Conservation (phyloP, 2,113 vertebrate species). For the Myotis davidii region DNA sequence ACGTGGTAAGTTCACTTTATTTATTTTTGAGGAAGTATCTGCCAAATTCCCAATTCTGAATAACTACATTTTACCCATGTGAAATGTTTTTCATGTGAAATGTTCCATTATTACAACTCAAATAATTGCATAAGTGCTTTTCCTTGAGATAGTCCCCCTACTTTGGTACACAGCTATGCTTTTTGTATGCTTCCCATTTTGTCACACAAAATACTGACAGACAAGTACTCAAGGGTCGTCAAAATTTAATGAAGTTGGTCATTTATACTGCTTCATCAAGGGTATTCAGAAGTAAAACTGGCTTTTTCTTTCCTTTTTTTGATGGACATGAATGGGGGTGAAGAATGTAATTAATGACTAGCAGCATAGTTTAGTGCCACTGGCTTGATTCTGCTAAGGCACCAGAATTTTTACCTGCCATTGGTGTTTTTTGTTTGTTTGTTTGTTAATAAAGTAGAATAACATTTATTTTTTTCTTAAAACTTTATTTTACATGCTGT, state of each 20-base stretch:
- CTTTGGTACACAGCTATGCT: not conserved
- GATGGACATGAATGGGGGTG: not conserved
- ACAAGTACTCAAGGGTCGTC: not conserved
- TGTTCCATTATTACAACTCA: not conserved
- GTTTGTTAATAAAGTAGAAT: conserved; percentile 47
- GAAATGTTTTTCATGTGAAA: conserved; percentile 3
- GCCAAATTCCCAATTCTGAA: not conserved
- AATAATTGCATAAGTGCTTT: not conserved
- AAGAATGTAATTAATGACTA: not conserved
- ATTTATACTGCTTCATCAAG: not conserved
- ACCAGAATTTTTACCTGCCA: not conserved
- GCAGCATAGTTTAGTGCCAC: fast-evolving
- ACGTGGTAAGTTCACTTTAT: not conserved
- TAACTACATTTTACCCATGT: not conserved
- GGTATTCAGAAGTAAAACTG: not conserved
- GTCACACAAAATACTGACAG: not conserved
- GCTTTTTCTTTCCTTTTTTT: not conserved
- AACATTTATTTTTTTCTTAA: conserved; percentile 51
- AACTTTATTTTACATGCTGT: conserved; percentile 65
- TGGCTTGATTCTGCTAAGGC: not conserved
- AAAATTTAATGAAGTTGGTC: not conserved
- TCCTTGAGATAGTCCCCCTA: not conserved
- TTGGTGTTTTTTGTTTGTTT: no score
- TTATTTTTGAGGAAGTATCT: not conserved
- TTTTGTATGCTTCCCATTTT: not conserved